Evolutionary conservation across 2,797 vertebrate species (phyloP).

Genomic region (Phalloptychus januarius): DNA sequence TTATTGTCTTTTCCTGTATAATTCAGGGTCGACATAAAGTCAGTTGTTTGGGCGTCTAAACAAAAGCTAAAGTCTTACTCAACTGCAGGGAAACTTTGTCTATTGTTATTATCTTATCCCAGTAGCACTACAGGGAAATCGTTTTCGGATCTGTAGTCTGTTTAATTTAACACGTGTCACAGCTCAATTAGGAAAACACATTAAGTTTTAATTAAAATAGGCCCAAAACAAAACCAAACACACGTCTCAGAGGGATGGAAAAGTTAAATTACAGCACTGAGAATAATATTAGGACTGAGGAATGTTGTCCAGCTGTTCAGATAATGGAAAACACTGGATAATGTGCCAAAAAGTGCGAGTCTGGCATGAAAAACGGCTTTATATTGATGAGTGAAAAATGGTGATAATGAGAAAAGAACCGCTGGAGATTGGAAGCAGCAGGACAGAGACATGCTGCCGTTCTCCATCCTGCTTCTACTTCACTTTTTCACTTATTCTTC

Average conservation of each 20-base stretch:
- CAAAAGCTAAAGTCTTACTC: neutral
- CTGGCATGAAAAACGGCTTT: slow-evolving; percentile 25
- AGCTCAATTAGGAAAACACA: neutral
- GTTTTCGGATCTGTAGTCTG: neutral
- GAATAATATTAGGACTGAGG: slow-evolving; percentile 13
- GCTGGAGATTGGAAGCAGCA: slow-evolving; percentile 2
- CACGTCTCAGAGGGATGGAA: neutral
- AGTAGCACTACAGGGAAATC: neutral
- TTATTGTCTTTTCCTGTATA: neutral
- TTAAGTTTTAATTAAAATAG: neutral
- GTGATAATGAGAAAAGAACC: neutral
- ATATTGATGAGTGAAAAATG: neutral
- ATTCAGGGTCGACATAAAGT: neutral
- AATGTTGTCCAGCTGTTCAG: slow-evolving; percentile 19
- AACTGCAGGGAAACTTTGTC: neutral
- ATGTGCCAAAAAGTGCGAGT: slow-evolving; percentile 1
- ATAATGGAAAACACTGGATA: slow-evolving; percentile 24
- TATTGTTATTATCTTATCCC: neutral
- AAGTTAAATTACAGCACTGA: slow-evolving; percentile 1
- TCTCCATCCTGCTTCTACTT: neutral
- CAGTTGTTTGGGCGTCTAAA: neutral
- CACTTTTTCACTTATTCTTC: neutral
- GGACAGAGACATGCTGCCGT: neutral
- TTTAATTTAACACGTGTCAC: neutral
- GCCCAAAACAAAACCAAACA: neutral